Conservation (phyloP, 2,113 vertebrate species). For the Sus scrofa region T2T-Sscrofa CM000818.6:19116001-19116500, state of each 20-base stretch:
- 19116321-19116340: neutral
- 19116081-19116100: slow-evolving; percentile 91
- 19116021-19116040: slow-evolving; percentile 88
- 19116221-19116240: neutral
- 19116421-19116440: neutral
- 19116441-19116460: slow-evolving; percentile 11
- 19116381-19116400: neutral
- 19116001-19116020: slow-evolving; percentile 90
- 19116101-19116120: slow-evolving; percentile 70
- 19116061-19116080: slow-evolving; percentile 85
- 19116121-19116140: slow-evolving; percentile 81
- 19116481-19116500: neutral
- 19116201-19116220: neutral
- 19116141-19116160: slow-evolving; percentile 92
- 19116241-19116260: neutral
- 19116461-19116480: neutral
- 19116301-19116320: neutral
- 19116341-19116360: neutral
- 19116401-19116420: neutral
- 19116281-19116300: neutral
- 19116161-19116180: slow-evolving; percentile 79
- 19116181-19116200: neutral
- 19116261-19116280: neutral
- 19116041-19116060: slow-evolving; percentile 87
- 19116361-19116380: neutral